Conservation (phyloP, 2,797 vertebrate genomes). For the Galagoides demidoff region DNA sequence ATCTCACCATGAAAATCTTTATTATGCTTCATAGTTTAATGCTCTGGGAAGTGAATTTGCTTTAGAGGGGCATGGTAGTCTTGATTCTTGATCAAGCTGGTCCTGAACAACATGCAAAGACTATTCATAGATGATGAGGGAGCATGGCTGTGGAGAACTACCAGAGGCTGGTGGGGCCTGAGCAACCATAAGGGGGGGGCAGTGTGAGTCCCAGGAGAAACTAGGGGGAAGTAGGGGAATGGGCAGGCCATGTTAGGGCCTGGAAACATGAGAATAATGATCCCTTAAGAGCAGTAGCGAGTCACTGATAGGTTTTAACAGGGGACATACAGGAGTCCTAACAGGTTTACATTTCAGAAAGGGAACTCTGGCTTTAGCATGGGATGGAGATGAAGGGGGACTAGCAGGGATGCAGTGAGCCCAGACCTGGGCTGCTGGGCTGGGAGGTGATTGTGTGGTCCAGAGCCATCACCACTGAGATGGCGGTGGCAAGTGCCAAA, state of each 20-base stretch:
- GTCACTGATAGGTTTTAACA: neutral
- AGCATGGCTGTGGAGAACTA: neutral
- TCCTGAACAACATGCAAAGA: neutral
- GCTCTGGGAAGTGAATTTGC: neutral
- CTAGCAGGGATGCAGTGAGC: accelerated
- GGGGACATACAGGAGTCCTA: neutral
- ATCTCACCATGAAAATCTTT: neutral
- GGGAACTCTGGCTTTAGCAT: neutral
- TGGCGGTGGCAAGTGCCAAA: neutral
- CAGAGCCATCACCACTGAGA: neutral
- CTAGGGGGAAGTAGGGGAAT: neutral
- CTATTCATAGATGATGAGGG: neutral
- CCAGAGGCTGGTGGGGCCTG: neutral
- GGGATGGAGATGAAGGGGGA: neutral
- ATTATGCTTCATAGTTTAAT: neutral
- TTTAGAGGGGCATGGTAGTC: neutral
- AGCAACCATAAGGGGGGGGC: neutral
- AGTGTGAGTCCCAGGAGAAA: neutral
- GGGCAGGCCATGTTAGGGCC: neutral
- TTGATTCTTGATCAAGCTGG: neutral
- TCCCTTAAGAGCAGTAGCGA: neutral
- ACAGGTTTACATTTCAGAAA: neutral
- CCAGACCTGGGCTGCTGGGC: neutral
- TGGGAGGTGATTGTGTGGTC: neutral
- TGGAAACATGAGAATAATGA: neutral